Evolutionary conservation across 1,140 invertebrate species (phyloP).

Genomic region (Gryllus bimaculatus): DNA sequence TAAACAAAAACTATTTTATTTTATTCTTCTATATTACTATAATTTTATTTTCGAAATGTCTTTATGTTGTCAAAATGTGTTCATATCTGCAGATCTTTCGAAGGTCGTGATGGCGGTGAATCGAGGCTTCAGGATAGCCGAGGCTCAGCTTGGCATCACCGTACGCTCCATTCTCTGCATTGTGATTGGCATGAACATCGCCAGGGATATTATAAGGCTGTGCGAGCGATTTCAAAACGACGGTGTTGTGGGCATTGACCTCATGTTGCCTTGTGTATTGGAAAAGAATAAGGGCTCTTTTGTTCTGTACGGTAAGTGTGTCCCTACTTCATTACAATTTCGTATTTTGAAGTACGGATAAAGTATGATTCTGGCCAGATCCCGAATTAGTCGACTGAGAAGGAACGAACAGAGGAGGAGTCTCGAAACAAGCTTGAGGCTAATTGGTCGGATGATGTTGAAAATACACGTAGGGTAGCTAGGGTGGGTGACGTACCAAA

Average conservation of each 20-base stretch:
- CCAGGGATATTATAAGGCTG: conserved; percentile 40
- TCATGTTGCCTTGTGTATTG: no score
- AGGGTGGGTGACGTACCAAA: no score
- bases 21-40: no score
- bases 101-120: conserved; percentile 40
- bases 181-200: conserved; percentile 31
- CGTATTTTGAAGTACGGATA: background rate
- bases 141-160: conserved; percentile 40
- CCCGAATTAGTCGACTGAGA: no score
- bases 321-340: background rate
- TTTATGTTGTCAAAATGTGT: background rate
- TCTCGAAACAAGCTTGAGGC: no score
- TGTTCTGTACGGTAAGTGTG: conserved; percentile 34
- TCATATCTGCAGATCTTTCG: conserved; percentile 17
- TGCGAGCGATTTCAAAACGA: conserved; percentile 38
- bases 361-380: background rate
- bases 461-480: no score
- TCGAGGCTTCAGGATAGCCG: conserved; percentile 38
- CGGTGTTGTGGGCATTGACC: conserved; percentile 50
- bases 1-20: no score
- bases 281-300: no score
- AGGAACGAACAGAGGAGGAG: no score
- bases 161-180: conserved; percentile 38
- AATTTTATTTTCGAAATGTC: background rate
- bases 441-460: no score